Base-by-base conservation (phyloP, 2,888 invertebrate species). In the Ectemnius cavifrons region DNA sequence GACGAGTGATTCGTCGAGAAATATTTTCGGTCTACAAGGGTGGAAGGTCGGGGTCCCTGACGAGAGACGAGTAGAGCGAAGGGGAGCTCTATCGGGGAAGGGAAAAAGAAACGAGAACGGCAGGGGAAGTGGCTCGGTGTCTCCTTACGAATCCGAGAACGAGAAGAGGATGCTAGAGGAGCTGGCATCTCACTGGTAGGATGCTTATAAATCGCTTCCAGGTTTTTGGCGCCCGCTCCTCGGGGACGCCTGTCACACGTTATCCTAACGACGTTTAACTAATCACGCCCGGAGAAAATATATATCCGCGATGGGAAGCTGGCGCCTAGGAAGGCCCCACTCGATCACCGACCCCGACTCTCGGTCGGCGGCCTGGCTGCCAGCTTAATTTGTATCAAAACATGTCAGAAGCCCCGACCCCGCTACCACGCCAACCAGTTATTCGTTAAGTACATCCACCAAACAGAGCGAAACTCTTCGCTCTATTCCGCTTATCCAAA, bases 191-290 rank as follows among this genome's bases (percentile, higher is more conserved):
- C 52, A 6, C 52, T 78, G 75, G 81, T 77, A 80, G 80, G 77
- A 79, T 37, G 81, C 84, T 86, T 87, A 89, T 89, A 89, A 89
- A 89, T 89, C 86, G 88, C 84, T 84, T 85, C 84, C 86, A 86
- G 84, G 84, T 82, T 88, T 87, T 86, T 81, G 75, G 77, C 70
- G 71, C 75, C 73, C 68, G 77, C 81, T 75, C 79, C 75, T 28
- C 67, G 70, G 80, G 73, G 83, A 83, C 85, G 84, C 73, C 85
- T 84, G 85, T 86, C 86, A 84, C 85, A 79, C 86, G 84, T 84
- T 84, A 83, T 84, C 84, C 82, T 85, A 86, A 87, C 88, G 87
- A 87, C 87, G 87, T 89, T 89, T 89, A 89, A 89, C 89, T 89
- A 89, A 89, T 89, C 88, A 89, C 87, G 85, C 79, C 68, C 71